Conservation (phyloP, 2,888 invertebrate species). For the Eudasyphora cyanicolor region DNA sequence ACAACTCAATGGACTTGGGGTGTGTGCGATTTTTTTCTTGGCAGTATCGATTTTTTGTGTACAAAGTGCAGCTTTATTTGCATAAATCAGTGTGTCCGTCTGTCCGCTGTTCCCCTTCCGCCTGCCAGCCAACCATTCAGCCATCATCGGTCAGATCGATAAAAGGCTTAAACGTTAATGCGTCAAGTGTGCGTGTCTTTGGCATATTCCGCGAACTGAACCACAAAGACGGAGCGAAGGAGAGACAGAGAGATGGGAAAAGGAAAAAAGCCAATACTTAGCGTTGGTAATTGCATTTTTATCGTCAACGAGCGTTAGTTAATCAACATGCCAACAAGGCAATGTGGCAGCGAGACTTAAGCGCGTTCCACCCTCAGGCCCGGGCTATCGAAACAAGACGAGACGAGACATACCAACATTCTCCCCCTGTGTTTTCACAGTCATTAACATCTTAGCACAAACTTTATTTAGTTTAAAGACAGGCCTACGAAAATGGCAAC, state of each 20-base stretch:
- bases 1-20: not conserved
- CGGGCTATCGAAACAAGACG: not conserved
- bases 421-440: not conserved
- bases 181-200: constrained; percentile 30
- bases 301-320: constrained; percentile 46
- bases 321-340: constrained; percentile 55
- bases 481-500: not conserved
- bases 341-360: constrained; percentile 41
- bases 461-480: not conserved
- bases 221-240: not conserved
- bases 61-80: constrained; percentile 77
- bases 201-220: not conserved
- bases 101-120: not conserved
- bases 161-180: not conserved
- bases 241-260: not conserved
- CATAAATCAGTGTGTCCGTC: constrained; percentile 74
- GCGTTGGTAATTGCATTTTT: constrained; percentile 46
- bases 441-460: constrained; percentile 14
- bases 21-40: constrained; percentile 41
- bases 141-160: not conserved
- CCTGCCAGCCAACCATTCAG: not conserved
- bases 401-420: not conserved
- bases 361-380: constrained; percentile 35
- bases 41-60: constrained; percentile 45
- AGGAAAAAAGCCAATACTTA: constrained; percentile 20